phyloP scores from a whole-genome alignment of 1,140 invertebrate species.

The Thaumatotibia leucotreta region DNA sequence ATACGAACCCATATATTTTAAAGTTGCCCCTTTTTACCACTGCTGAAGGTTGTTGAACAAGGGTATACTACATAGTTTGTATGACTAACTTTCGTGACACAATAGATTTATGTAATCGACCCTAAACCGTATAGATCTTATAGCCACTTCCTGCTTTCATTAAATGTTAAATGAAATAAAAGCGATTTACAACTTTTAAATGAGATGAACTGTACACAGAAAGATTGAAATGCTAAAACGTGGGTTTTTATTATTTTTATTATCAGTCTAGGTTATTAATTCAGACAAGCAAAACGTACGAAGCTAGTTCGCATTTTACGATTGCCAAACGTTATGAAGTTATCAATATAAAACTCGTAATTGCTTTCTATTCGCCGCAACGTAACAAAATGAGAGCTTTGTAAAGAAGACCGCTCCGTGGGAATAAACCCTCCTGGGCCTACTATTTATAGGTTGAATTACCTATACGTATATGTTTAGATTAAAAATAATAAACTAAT shows the following conservation, averaged over 20 bases:
- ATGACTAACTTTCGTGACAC: too few species aligned
- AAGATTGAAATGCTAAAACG: not conserved
- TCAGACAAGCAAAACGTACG: not conserved
- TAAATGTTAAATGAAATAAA: not conserved
- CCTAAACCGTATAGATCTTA: not conserved
- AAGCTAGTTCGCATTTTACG: not conserved
- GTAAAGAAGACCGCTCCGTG: too few species aligned
- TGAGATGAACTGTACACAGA: not conserved
- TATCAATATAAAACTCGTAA: not conserved
- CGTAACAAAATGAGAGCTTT: too few species aligned
- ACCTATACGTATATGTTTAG: too few species aligned
- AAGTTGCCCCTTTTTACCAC: too few species aligned
- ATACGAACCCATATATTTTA: too few species aligned
- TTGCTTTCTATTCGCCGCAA: not conserved
- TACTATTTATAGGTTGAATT: too few species aligned
- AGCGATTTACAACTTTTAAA: not conserved
- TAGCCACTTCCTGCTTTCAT: not conserved
- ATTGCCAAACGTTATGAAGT: not conserved
- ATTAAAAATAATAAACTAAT: too few species aligned
- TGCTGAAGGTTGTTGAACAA: too few species aligned
- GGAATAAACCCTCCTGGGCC: too few species aligned
- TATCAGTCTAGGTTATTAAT: not conserved
- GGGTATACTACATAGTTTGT: too few species aligned
- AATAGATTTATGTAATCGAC: too few species aligned
- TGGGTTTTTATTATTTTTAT: not conserved